Conservation (phyloP, 1,140 invertebrate species). For the Drosophila equinoxialis region DNA sequence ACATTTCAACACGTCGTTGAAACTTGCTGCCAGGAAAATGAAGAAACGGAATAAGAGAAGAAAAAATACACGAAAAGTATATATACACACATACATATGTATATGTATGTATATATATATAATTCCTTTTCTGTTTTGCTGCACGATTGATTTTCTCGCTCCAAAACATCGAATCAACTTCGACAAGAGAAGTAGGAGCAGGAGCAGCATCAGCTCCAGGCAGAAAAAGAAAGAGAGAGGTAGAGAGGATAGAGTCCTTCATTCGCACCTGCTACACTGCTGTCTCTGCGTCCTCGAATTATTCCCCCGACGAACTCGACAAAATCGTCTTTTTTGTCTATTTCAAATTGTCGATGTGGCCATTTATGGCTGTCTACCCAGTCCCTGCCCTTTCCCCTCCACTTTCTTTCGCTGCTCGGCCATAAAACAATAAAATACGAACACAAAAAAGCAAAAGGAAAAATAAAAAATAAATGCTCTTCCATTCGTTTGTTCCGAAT, state of each 20-base stretch:
- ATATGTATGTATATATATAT: background rate
- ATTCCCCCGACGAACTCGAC: constrained; percentile 48
- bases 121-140: constrained; percentile 56
- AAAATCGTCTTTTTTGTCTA: constrained; percentile 25
- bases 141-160: constrained; percentile 75
- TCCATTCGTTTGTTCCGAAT: background rate
- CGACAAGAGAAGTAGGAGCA: constrained; percentile 11
- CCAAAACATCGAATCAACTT: constrained; percentile 27
- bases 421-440: constrained; percentile 73
- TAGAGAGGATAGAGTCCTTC: constrained; percentile 47
- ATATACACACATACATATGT: constrained; percentile 3
- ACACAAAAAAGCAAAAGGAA: background rate
- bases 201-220: constrained; percentile 1
- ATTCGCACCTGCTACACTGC: constrained; percentile 66
- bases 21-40: constrained; percentile 53
- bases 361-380: constrained; percentile 54
- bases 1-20: constrained; percentile 57
- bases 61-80: constrained; percentile 19
- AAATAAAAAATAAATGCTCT: constrained; percentile 5
- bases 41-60: constrained; percentile 24
- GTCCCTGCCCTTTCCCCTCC: constrained; percentile 34
- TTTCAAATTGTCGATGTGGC: constrained; percentile 36
- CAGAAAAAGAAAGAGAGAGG: background rate
- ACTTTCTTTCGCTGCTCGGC: constrained; percentile 53
- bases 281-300: constrained; percentile 44